Conservation (phyloP, 2,797 vertebrate genomes). For the Cercopithecus petaurista region DNA sequence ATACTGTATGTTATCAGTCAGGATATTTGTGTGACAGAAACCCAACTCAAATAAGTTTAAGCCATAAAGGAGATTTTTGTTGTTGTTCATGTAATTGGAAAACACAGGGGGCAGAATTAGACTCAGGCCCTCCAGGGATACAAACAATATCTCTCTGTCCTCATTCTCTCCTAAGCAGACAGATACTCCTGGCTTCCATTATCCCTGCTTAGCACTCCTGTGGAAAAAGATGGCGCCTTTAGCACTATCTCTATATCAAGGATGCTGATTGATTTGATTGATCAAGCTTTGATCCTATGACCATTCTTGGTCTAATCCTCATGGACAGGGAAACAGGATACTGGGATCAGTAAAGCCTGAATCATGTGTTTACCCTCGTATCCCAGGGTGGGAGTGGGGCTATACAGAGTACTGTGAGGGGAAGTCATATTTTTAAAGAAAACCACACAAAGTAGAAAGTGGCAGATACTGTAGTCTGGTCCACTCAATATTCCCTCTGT, state of each 20-base stretch:
- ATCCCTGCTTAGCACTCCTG: neutral
- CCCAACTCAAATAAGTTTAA: neutral
- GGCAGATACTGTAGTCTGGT: neutral
- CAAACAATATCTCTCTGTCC: neutral
- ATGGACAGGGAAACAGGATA: neutral
- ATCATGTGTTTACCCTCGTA: neutral
- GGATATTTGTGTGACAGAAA: neutral
- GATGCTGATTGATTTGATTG: neutral
- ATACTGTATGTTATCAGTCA: neutral
- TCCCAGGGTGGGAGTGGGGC: neutral
- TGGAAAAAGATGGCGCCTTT: neutral
- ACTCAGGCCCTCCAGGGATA: neutral
- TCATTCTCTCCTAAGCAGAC: neutral
- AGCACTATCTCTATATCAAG: neutral
- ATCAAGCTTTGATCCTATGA: neutral
- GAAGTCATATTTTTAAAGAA: neutral
- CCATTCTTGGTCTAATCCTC: neutral
- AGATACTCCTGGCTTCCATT: neutral
- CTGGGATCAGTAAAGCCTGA: neutral
- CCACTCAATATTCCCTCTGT: neutral
- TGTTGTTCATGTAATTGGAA: neutral
- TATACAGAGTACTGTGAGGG: neutral
- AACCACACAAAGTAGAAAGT: neutral
- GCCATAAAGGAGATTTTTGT: neutral
- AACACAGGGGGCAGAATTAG: neutral